phyloP scores from a whole-genome alignment of 1,140 invertebrate genomes.

The Dysdera silvatica region DNA sequence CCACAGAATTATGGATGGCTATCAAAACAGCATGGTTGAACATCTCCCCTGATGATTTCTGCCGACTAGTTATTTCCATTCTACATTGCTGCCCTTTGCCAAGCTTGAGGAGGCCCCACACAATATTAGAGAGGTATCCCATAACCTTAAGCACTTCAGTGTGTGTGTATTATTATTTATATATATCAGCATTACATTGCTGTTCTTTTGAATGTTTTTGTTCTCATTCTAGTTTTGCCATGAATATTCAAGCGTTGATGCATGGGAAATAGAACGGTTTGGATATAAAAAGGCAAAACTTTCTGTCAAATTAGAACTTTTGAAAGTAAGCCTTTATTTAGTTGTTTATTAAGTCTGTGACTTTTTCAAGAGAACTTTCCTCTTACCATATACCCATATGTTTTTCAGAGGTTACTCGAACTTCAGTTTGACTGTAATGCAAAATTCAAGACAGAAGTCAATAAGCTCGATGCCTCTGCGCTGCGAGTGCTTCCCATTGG shows the following conservation, averaged over 20 bases:
- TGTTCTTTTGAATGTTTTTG: too few species aligned
- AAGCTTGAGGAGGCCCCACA: too few species aligned
- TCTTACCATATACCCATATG: conserved; percentile 21
- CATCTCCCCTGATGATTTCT: too few species aligned
- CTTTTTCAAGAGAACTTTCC: background rate
- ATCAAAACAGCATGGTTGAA: too few species aligned
- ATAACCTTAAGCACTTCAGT: too few species aligned
- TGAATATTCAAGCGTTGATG: conserved; percentile 78
- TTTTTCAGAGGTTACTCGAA: conserved; percentile 72
- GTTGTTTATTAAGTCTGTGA: background rate
- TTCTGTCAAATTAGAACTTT: conserved; percentile 73
- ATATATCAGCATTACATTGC: too few species aligned
- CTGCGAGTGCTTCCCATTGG: conserved; percentile 80
- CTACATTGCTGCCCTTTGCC: too few species aligned
- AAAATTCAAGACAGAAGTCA: conserved; percentile 88
- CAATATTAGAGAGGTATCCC: too few species aligned
- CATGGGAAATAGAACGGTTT: conserved; percentile 91
- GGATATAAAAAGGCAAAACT: conserved; percentile 87
- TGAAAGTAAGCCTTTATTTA: conserved; percentile 57
- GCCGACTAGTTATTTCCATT: too few species aligned
- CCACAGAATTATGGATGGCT: too few species aligned
- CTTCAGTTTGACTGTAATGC: conserved; percentile 88
- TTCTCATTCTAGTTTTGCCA: conserved; percentile 62
- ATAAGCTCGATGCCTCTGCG: conserved; percentile 66
- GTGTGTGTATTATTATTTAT: too few species aligned